Evolutionary conservation across 2,113 vertebrate species (phyloP).

Genomic region (Corythaeola cristata): DNA sequence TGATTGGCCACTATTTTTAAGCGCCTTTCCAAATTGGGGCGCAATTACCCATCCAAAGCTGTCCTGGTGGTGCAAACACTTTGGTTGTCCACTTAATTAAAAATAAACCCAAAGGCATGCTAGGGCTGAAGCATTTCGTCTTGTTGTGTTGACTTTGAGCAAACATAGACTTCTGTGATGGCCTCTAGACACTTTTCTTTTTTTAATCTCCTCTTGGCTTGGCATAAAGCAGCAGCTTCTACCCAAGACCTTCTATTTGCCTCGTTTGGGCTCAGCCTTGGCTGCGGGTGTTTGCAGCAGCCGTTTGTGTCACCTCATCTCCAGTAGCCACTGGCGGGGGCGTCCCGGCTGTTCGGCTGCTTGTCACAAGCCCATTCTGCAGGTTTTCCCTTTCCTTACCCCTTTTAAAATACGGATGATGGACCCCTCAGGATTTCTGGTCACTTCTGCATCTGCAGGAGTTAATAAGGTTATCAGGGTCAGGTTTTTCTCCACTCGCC

Average conservation of each 20-base stretch:
- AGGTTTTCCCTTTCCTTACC: neutral
- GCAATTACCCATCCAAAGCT: slow-evolving; percentile 16
- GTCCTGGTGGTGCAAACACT: neutral
- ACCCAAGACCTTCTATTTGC: neutral
- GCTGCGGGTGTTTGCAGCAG: neutral
- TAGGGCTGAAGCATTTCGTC: neutral
- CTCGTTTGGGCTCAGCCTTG: neutral
- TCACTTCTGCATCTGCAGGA: neutral
- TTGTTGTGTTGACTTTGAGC: neutral
- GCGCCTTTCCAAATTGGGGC: slow-evolving; percentile 28
- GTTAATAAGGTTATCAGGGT: neutral
- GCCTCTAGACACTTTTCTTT: neutral
- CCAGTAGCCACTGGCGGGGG: neutral
- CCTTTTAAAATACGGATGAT: neutral
- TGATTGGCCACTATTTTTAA: slow-evolving; percentile 64
- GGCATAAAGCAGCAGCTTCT: neutral
- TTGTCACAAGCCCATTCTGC: neutral
- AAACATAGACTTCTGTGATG: neutral
- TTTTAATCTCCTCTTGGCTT: neutral
- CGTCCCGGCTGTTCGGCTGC: neutral
- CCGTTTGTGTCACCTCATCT: neutral
- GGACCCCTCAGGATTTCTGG: neutral
- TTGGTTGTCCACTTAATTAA: slow-evolving; percentile 44
- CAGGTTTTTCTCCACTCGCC: neutral
- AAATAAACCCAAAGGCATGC: slow-evolving; percentile 30